phyloP scores from a whole-genome alignment of 2,113 vertebrate species.

The Lipophrys pholis region DNA sequence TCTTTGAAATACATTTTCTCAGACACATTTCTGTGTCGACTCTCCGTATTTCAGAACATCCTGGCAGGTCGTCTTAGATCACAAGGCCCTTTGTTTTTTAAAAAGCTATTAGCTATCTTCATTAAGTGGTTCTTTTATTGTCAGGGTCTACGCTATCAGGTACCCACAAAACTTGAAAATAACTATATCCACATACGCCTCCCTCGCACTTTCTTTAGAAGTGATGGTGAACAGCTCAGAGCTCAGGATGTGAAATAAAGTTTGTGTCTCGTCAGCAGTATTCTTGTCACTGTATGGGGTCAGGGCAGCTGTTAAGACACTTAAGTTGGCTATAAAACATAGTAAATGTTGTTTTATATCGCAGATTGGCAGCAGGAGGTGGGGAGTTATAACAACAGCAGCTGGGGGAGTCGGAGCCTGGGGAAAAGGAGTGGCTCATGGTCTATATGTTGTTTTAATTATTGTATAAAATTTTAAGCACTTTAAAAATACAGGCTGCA shows the following conservation, averaged over 20 bases:
- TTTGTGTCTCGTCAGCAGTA: constrained; percentile 56
- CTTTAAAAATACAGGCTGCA: background rate
- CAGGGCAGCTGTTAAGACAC: constrained; percentile 51
- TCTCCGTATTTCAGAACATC: no score
- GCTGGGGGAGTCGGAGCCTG: constrained; percentile 12
- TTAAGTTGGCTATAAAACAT: constrained; percentile 38
- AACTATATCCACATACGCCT: background rate
- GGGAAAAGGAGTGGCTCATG: background rate
- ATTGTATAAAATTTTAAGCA: background rate
- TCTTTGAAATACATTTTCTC: no score
- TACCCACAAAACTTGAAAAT: background rate
- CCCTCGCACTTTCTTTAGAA: background rate
- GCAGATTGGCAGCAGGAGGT: constrained; percentile 25
- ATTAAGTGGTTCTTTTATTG: no score
- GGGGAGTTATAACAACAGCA: constrained; percentile 9
- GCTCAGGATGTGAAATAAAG: constrained; percentile 27
- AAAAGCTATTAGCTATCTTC: no score
- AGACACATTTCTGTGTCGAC: no score
- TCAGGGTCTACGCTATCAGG: no score
- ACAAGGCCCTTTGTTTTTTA: no score
- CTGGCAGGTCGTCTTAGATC: no score
- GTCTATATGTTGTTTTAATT: background rate
- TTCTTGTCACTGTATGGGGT: constrained; percentile 39
- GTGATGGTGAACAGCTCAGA: constrained; percentile 14
- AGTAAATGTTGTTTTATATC: constrained; percentile 27